Evolutionary conservation across 1,140 invertebrate genomes (phyloP), one percentile per base, ranked within the genome.

Genomic region (Stratiolaelaps scimitus): DNA sequence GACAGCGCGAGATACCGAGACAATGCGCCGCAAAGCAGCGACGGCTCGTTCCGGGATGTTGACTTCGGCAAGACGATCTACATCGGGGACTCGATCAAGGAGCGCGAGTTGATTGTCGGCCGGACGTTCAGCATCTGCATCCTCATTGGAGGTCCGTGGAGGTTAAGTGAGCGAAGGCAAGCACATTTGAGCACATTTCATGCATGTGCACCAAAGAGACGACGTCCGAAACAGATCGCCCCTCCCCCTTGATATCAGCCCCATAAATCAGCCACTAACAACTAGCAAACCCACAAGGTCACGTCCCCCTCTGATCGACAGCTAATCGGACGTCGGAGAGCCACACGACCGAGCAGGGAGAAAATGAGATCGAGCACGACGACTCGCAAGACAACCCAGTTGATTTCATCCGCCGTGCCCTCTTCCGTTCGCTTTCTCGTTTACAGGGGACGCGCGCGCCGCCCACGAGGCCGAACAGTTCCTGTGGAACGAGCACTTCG

Each of bases 401-500:
- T 45, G 34, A 40, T 48, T 28, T 48, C 47, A 48, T 6, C 19
- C 4, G 7, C 15, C 15, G 4, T 48, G 47, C 20, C 19, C 34
- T 30, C 64, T 65, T 40, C 17, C 67, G 19, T 64, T n/a, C n/a
- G n/a, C n/a, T n/a, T n/a, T 64, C 26, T 68, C 44, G 19, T 65
- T 48, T 68, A 7, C 46, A 75, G 75, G 75, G 43, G 75, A 73
- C 4, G 70, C 70, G 43, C 71, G 71, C 46, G 70, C 74, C 43
- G 73, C 74, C 7, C 74, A 75, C 65, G 74, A 75, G 68, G 71
- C 74, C n/a, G 72, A 75, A 65, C 71, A 77, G 69, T 76, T 77
- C 68, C 71, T 72, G 2, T 77, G 76, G 76, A 76, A 74, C 69
- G 76, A 76, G 65, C 73, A 74, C 60, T 71, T 74, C 64, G 75